These are phyloP conservation scores for Limnephilus auricula DNA, from an alignment of 2,888 invertebrate species.

Conservation along the genomic window DNA sequence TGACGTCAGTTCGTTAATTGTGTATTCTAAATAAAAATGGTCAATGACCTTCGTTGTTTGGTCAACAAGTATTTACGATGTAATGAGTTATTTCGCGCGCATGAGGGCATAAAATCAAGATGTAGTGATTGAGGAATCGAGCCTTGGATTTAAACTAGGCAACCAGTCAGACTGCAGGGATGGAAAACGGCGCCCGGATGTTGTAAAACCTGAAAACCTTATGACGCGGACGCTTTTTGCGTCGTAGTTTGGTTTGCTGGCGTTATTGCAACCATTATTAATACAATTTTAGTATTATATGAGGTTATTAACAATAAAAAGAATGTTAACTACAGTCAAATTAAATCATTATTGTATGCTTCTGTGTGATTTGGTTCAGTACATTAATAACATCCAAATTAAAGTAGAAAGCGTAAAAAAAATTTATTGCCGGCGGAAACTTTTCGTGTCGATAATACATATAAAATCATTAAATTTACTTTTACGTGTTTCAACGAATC, in stretches of 20 bases:
- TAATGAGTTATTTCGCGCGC: neutral
- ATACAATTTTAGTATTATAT: neutral
- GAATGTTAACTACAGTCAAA: neutral
- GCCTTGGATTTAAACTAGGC: constrained; percentile 4
- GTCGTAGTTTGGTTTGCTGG: neutral
- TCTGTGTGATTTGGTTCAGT: neutral
- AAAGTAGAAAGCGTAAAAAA: too few relatives aligned
- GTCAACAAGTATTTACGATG: neutral
- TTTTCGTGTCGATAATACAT: too few relatives aligned
- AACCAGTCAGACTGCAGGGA: neutral
- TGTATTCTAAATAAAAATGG: neutral
- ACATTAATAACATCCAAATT: neutral
- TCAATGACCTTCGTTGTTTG: neutral
- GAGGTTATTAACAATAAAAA: neutral
- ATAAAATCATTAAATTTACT: neutral
- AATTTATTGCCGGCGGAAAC: too few relatives aligned
- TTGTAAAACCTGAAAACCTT: constrained; percentile 22
- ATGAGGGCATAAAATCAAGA: neutral
- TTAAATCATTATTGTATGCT: neutral
- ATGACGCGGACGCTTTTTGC: neutral
- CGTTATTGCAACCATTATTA: neutral
- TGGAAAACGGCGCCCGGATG: constrained; percentile 31
- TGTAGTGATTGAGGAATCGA: neutral
- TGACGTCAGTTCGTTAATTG: too few relatives aligned
- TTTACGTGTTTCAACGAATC: neutral